phyloP scores from a whole-genome alignment of 2,888 invertebrate species.

The Sinopyrophorus schimmeli region DNA sequence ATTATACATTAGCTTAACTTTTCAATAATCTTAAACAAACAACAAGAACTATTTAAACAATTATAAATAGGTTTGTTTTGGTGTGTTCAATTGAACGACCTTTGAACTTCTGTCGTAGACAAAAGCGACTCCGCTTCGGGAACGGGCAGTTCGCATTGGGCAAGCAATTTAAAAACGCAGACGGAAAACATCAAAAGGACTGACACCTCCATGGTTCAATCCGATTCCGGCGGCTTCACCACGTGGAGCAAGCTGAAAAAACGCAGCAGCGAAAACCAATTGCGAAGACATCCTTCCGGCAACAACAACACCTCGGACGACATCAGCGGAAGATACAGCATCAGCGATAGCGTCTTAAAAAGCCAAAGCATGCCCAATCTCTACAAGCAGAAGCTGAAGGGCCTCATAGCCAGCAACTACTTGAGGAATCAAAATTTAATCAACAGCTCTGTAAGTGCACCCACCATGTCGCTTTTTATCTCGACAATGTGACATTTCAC shows the following conservation, averaged over 20 bases:
- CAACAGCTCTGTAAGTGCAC: slow-evolving; percentile 69
- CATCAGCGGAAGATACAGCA: slow-evolving; percentile 60
- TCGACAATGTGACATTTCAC: no score
- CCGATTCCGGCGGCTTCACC: slow-evolving; percentile 80
- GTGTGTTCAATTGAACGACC: no score
- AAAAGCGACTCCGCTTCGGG: slow-evolving; percentile 45
- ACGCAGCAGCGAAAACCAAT: slow-evolving; percentile 65
- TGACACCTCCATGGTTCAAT: slow-evolving; percentile 70
- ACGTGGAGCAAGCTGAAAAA: slow-evolving; percentile 87
- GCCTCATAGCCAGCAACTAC: slow-evolving; percentile 61
- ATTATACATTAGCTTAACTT: no score
- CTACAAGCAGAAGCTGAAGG: slow-evolving; percentile 59
- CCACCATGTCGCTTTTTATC: slow-evolving; percentile 12
- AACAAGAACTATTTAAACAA: no score
- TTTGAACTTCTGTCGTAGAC: slow-evolving; percentile 36
- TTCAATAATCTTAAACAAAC: no score
- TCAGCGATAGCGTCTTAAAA: slow-evolving; percentile 64
- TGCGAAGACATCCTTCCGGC: slow-evolving; percentile 74
- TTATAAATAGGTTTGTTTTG: no score
- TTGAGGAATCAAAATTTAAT: slow-evolving; percentile 57
- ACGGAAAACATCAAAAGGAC: slow-evolving; percentile 33
- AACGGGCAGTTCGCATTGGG: slow-evolving; percentile 47
- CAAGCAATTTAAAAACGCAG: slow-evolving; percentile 42
- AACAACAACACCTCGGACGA: slow-evolving; percentile 61
- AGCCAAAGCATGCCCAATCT: slow-evolving; percentile 82